Evolutionary conservation across 1,140 invertebrate genomes (phyloP).

Genomic region (Colletes gigas): DNA sequence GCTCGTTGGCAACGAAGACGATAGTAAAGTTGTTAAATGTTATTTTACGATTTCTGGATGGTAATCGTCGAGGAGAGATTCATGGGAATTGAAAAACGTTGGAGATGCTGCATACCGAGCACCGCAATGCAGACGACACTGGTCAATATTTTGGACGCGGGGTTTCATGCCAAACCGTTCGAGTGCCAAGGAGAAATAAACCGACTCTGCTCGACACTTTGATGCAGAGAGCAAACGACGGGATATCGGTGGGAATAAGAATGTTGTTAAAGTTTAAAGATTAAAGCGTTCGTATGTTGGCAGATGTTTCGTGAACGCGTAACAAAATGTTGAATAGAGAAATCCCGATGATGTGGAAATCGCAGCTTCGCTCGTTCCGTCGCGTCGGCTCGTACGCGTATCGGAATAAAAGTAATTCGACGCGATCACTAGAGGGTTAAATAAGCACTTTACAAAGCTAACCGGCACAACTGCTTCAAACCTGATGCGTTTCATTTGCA

Average conservation of each 20-base stretch:
- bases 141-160: neutral
- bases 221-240: neutral
- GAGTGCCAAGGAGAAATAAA: conserved; percentile 10
- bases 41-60: conserved; percentile 6
- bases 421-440: neutral
- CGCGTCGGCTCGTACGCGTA: too few relatives aligned
- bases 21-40: neutral
- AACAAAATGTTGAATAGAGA: too few relatives aligned
- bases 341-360: too few relatives aligned
- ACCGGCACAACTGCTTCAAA: neutral
- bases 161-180: conserved; percentile 17
- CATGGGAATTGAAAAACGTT: neutral
- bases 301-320: too few relatives aligned
- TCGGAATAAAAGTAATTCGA: neutral
- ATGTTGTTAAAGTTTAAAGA: too few relatives aligned
- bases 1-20: neutral
- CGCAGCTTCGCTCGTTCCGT: too few relatives aligned
- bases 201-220: neutral
- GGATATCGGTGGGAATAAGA: neutral
- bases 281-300: too few relatives aligned
- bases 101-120: conserved; percentile 36
- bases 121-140: conserved; percentile 33
- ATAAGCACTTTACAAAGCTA: neutral
- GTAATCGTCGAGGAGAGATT: neutral
- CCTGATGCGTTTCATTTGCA: neutral